Percentiles rank a stretch among this genome's conserved stretches.
Evolutionary conservation across 2,113 vertebrate species (phyloP).

Genomic region (Atlantisia rogersi): DNA sequence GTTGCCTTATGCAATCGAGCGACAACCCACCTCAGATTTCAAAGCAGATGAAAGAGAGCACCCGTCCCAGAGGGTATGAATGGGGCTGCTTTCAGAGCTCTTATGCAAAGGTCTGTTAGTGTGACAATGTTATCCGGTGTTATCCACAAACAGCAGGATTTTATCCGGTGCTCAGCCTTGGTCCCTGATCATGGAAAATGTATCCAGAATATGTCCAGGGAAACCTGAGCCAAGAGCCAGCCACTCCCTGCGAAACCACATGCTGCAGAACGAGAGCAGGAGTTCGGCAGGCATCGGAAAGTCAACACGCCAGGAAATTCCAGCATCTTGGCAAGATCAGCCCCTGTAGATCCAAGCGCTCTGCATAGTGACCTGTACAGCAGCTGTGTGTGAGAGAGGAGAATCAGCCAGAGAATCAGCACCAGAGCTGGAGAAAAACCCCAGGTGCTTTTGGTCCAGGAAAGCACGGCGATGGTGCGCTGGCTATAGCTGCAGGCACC

Average conservation of each 20-base stretch:
- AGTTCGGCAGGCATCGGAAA: constrained; percentile 14
- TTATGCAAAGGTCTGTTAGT: neutral
- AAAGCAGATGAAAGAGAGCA: neutral
- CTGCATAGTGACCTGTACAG: neutral
- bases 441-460: neutral
- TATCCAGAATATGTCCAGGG: neutral
- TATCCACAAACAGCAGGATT: neutral
- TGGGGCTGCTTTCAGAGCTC: constrained; percentile 9
- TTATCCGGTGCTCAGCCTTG: neutral
- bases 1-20: neutral
- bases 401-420: neutral
- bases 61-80: neutral
- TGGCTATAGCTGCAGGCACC: neutral
- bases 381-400: neutral
- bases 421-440: neutral
- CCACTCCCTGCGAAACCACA: constrained; percentile 62
- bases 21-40: constrained; percentile 22
- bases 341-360: neutral
- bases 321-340: neutral
- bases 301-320: constrained; percentile 53
- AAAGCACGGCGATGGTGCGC: neutral
- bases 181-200: neutral
- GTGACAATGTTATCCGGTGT: constrained; percentile 5
- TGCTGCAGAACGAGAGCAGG: neutral
- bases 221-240: constrained; percentile 1